A percentile compares a stretch with the other conserved stretches of the same genome.
Evolutionary conservation across 2,797 vertebrate genomes (phyloP).

Genomic region (Gadopsis bispinosus): DNA sequence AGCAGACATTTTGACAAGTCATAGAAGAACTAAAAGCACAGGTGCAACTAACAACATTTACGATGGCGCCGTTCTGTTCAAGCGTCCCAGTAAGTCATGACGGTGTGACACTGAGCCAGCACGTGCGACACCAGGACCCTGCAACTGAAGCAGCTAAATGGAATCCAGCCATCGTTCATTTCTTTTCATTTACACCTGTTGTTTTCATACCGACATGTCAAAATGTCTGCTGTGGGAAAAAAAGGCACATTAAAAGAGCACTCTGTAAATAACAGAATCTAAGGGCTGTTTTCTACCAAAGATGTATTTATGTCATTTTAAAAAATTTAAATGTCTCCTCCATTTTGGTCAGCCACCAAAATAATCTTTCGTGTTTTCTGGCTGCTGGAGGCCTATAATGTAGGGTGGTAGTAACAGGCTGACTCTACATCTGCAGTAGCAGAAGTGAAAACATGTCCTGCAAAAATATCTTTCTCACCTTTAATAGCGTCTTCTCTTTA

Average conservation of each 20-base stretch:
- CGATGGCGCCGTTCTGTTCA: not conserved
- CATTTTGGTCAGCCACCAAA: not conserved
- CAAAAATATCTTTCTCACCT: not conserved
- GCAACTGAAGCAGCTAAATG: not conserved
- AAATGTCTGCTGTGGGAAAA: not conserved
- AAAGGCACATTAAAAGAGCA: not conserved
- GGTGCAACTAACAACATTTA: not conserved
- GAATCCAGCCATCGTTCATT: not conserved
- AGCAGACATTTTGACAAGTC: not conserved
- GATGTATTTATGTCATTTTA: not conserved
- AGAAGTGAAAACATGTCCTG: not conserved
- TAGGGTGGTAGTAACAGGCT: not conserved
- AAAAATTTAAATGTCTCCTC: not conserved
- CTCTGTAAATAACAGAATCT: not conserved
- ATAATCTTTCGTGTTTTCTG: not conserved
- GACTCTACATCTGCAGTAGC: no score
- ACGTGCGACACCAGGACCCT: no score
- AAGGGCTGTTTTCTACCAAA: not conserved
- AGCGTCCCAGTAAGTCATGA: not conserved
- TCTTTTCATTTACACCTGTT: not conserved
- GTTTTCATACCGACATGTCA: not conserved
- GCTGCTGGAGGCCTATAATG: not conserved
- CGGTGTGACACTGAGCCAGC: not conserved
- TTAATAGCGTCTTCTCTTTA: not conserved
- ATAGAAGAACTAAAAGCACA: not conserved